phyloP scores from a whole-genome alignment of 2,113 vertebrate species.

The Neomonachus schauinslandi region DNA sequence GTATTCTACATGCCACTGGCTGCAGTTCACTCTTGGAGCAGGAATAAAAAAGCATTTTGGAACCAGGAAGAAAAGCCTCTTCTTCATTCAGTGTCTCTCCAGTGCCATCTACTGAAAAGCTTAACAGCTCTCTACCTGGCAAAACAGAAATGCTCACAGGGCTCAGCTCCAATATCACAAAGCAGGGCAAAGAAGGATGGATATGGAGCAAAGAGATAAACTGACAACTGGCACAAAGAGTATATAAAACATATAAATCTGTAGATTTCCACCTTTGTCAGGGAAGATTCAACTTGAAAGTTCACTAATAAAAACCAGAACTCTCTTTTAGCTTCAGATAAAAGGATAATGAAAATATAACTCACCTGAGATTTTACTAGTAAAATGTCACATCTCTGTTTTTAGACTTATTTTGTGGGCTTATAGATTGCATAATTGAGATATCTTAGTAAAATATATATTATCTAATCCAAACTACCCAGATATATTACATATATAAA shows the following conservation, averaged over 20 bases:
- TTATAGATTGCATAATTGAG: neutral
- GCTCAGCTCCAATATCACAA: neutral
- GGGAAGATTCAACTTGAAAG: neutral
- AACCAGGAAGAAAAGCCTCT: neutral
- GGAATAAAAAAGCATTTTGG: neutral
- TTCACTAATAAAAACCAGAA: neutral
- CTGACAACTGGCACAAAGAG: neutral
- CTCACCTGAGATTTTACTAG: neutral
- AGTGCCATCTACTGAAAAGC: neutral
- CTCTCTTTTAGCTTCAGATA: neutral
- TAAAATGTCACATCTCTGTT: neutral
- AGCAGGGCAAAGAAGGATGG: neutral
- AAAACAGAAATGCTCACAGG: neutral
- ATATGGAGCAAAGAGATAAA: neutral
- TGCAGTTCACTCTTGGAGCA: neutral
- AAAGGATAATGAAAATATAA: conserved; percentile 24
- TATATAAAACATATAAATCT: neutral
- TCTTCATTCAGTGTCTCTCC: neutral
- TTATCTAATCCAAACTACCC: neutral
- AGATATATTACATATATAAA: neutral
- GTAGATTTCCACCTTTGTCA: neutral
- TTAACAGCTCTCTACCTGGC: neutral
- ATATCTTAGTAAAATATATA: neutral
- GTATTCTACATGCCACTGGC: no score
- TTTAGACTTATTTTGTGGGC: neutral